Evolutionary conservation across 2,888 invertebrate species (phyloP), one percentile per base, ranked within the genome.

Genomic region (Meteorus colon): DNA sequence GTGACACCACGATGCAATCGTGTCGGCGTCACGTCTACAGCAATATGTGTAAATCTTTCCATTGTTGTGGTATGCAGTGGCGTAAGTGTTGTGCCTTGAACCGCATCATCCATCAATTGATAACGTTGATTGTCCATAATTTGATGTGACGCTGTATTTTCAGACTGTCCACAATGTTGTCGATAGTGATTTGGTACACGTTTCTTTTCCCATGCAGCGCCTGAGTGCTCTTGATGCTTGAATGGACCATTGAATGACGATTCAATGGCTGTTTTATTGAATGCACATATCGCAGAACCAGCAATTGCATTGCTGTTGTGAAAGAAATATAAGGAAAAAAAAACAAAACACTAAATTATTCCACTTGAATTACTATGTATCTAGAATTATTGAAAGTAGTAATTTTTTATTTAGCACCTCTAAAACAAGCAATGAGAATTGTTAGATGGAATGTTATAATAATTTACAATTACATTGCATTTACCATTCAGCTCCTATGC

Each of bases 261-360:
- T 78, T 95, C 92, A 37, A 98, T 94, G 0, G 96, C 92, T 0
- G 94, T 92, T 91, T 97, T 92, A 88, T 96, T 97, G 91, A 95
- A 98, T 2, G 96, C 94, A 87, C 98, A 98, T 5, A 98, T 94
- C 0, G 98, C 98, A 48, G 97, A 97, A 14, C 97, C 98, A 4
- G 95, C 93, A 82, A 98, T 96, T 86, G 96, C 95, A 87, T 97
- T 97, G 71, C 94, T 94, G 89, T 73, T 69, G 27, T 24, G 73
- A 63, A 37, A 60, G 68, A 62, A 24, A 51, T 67, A 27, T 24
- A 74, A 66, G 24, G 37, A 71, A 31, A n/a, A 48, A 65, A 75
- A 31, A 27, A n/a, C n/a, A n/a, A 48, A 45, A 41, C 5, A 55
- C 67, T 41, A 31, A 34, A 37, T 48, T 67, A 55, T 65, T 48